Evolutionary conservation across 2,797 vertebrate species (phyloP).

Genomic region (Tadarida brasiliensis): DNA sequence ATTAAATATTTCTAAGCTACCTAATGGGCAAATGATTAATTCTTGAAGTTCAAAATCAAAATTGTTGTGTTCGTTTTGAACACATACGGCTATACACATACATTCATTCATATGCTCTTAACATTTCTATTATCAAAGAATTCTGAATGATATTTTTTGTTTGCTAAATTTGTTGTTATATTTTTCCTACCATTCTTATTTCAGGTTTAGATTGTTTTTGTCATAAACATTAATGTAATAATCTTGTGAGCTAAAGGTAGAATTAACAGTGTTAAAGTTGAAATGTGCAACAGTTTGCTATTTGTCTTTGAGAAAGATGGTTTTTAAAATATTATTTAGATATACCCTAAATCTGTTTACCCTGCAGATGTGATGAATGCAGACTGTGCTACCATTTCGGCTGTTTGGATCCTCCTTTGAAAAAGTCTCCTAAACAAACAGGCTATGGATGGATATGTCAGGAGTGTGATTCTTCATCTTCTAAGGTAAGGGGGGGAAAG

Average conservation of each 20-base stretch:
- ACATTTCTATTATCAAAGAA: conserved; percentile 66
- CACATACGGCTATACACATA: not conserved
- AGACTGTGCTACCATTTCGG: conserved; percentile 98
- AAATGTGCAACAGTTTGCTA: conserved; percentile 1
- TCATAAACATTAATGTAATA: conserved; percentile 60
- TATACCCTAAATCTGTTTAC: conserved; percentile 75
- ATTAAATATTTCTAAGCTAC: conserved; percentile 33
- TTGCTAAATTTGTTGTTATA: conserved; percentile 24
- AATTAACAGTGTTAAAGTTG: conserved; percentile 39
- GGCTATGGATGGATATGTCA: conserved; percentile 99
- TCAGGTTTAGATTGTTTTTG: conserved; percentile 69
- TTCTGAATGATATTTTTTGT: conserved; percentile 59
- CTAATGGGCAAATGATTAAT: conserved; percentile 33
- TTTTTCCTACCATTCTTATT: conserved; percentile 61
- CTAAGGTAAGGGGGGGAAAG: conserved; percentile 92
- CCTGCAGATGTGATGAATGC: conserved; percentile 96
- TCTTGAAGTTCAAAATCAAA: conserved; percentile 42
- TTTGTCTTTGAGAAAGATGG: conserved; percentile 44
- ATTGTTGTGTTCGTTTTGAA: conserved; percentile 50
- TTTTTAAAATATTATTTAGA: conserved; percentile 66
- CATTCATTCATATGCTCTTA: conserved; percentile 46
- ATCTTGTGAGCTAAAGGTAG: conserved; percentile 47
- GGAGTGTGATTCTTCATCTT: conserved; percentile 98
- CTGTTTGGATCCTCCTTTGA: conserved; percentile 98
- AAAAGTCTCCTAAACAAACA: conserved; percentile 99